Evolutionary conservation across 2,888 invertebrate genomes (phyloP), one percentile per base, ranked within the genome.

Genomic region (Ellobium chinense): DNA sequence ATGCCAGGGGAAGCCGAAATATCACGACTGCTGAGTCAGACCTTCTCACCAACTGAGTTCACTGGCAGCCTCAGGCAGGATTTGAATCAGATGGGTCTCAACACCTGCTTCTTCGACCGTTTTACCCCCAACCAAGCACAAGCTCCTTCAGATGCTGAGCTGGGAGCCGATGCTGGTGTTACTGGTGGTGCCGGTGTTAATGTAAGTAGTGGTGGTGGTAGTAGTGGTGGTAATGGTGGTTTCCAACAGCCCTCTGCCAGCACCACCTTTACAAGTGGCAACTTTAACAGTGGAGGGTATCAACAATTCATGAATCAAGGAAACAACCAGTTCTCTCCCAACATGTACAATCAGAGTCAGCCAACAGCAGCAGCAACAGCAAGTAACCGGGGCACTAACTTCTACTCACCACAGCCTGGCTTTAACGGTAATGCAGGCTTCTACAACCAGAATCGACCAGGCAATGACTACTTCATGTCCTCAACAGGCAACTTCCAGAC

Each of bases 401-500:
- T 65, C 12, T 75, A 62, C 31, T 62, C 60, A n/a, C 29, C 39
- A n/a, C 70, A 39, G 27, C n/a, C 65, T 46, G 54, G 29, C 24
- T 63, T 46, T 31, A 63, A 24, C 69, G 37, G 29, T 29, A 18
- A 62, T 31, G 2, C 78, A 46, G 62, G 70, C 31, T 78, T 29
- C 34, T 46, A 29, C 12, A 54, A 66, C 21, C 29, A 62, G 34
- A 46, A 27, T 54, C 29, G 70, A 12, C 39, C 63, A 36, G 12
- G 39, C 46, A 77, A n/a, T 31, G 72, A 78, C 1, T 65, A 78
- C 36, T 56, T 56, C 27, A 2, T 34, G n/a, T 5, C 72, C 34
- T 37, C 70, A n/a, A 14, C 37, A 18, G 54, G 63, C 12, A 63
- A 14, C 24, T 56, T 65, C 34, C 78, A 72, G 12, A 4, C 74